A percentile compares a stretch with the other conserved stretches of the same genome.
Evolutionary conservation across 92 coral and sea anemone genomes (phyloP).

Genomic region (Chrysogorgia sp.): DNA sequence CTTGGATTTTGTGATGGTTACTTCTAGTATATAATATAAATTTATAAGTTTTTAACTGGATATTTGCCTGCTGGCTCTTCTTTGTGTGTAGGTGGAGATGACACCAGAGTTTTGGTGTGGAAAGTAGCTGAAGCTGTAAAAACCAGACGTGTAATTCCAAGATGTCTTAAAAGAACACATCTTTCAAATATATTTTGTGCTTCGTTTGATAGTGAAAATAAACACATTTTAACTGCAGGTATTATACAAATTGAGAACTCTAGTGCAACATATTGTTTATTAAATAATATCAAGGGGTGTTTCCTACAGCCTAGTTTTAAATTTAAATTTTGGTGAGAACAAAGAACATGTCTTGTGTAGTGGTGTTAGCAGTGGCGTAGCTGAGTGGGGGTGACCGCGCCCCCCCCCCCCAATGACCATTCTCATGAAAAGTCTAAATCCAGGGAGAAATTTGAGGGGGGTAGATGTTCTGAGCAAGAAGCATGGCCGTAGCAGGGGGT

Average conservation of each 20-base stretch:
- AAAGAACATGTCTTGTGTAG: too few relatives aligned
- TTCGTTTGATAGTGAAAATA: slow-evolving; percentile 83
- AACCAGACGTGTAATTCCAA: slow-evolving; percentile 60
- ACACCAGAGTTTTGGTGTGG: slow-evolving; percentile 90
- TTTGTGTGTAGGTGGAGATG: slow-evolving; percentile 80
- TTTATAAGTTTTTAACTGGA: not conserved
- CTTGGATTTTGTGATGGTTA: too few relatives aligned
- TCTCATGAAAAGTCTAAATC: too few relatives aligned
- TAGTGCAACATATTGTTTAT: not conserved
- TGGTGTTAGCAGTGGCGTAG: too few relatives aligned
- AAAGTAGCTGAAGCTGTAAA: slow-evolving; percentile 78
- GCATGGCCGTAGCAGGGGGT: too few relatives aligned
- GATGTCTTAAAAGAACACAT: slow-evolving; percentile 76
- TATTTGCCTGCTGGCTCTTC: not conserved
- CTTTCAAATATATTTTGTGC: slow-evolving; percentile 93
- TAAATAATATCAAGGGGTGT: not conserved
- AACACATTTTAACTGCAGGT: slow-evolving; percentile 88
- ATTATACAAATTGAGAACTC: not conserved
- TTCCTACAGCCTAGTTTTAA: too few relatives aligned
- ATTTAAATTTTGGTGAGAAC: too few relatives aligned
- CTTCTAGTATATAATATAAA: too few relatives aligned
- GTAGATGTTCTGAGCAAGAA: too few relatives aligned
- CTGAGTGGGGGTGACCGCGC: too few relatives aligned
- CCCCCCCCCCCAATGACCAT: too few relatives aligned
- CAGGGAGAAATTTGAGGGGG: too few relatives aligned